Base-by-base conservation (phyloP, 2,888 invertebrate species). In the Thereva unica region DNA sequence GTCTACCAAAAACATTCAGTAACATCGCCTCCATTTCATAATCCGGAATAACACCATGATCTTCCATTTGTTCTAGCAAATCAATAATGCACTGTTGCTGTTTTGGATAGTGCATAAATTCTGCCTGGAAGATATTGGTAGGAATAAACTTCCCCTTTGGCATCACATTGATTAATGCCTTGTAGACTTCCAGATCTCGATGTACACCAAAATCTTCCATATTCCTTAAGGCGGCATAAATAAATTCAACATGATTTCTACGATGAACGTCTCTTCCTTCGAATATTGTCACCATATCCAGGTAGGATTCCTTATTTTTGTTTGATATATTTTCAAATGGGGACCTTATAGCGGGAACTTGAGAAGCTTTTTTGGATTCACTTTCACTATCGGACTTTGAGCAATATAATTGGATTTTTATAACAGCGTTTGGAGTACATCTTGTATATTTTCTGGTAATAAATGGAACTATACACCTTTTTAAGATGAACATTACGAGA, bases 61-160 rank as follows among this genome's bases (percentile, higher is more conserved):
- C 86, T 84, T 98, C 97, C 98, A 99, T 99, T 83, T 95, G 90
- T 74, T 93, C 91, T 37, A 97, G 81, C 61, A 99, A 77, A 77
- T 92, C 92, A n/a, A 96, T 87, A 45, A 91, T 91, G 80, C 95
- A 94, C 70, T 95, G 90, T 75, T 99, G 98, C 76, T 99, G 98
- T 77, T 93, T 93, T 0, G 97, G 96, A 82, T 92, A 97, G 78
- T 97, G 95, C 87, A 91, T 87, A 74, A 96, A 92, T 79, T 95
- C 94, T 0, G 89, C 87, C 84, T 97, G 93, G 79, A 93, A 88
- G 50, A 89, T 82, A 78, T 92, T 95, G 42, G 82, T 82, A 0
- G 98, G 89, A 71, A 97, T 87, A 81, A 95, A 90, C 78, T 87
- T 91, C 50, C 94, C 93, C 80, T 95, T 92, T 0, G 96, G 95